A percentile compares a stretch with the other conserved stretches of the same genome.
Evolutionary conservation across 2,113 vertebrate species (phyloP).

Genomic region (Corynorhinus townsendii): DNA sequence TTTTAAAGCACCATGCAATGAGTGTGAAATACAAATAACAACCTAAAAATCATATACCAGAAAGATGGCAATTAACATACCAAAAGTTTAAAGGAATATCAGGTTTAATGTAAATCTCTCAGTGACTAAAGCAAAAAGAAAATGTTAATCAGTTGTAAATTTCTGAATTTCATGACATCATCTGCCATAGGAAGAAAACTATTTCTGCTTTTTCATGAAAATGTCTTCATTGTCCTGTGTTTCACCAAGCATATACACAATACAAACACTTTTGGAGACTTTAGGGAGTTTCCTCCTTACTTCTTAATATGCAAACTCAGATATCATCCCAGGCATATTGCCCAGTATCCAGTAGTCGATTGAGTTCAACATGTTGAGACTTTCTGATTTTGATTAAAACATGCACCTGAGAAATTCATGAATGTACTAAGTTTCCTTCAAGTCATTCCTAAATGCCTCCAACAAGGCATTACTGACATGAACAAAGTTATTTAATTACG

Average conservation of each 20-base stretch:
- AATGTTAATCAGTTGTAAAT: not conserved
- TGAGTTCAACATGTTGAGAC: not conserved
- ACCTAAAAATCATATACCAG: not conserved
- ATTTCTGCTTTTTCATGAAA: slow-evolving; percentile 15
- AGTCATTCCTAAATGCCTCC: not conserved
- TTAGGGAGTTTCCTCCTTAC: not conserved
- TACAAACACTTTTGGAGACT: not conserved
- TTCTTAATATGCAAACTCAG: slow-evolving; percentile 8
- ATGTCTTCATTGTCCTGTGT: not conserved
- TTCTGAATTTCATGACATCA: not conserved
- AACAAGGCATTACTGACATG: slow-evolving; percentile 13
- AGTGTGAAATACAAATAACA: slow-evolving; percentile 23
- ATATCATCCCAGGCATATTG: not conserved
- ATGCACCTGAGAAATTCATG: slow-evolving; percentile 24
- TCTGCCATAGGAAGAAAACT: not conserved
- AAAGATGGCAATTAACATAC: not conserved
- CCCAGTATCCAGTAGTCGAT: not conserved
- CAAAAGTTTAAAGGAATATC: not conserved
- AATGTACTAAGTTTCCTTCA: slow-evolving; percentile 2
- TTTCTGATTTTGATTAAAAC: slow-evolving; percentile 52
- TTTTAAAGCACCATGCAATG: not conserved
- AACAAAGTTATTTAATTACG: not conserved
- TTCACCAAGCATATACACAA: not conserved
- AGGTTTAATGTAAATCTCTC: not conserved
- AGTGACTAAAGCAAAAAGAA: slow-evolving; percentile 23